Evolutionary conservation across 2,888 invertebrate genomes (phyloP), one percentile per base, ranked within the genome.

Genomic region (Acleris holmiana): DNA sequence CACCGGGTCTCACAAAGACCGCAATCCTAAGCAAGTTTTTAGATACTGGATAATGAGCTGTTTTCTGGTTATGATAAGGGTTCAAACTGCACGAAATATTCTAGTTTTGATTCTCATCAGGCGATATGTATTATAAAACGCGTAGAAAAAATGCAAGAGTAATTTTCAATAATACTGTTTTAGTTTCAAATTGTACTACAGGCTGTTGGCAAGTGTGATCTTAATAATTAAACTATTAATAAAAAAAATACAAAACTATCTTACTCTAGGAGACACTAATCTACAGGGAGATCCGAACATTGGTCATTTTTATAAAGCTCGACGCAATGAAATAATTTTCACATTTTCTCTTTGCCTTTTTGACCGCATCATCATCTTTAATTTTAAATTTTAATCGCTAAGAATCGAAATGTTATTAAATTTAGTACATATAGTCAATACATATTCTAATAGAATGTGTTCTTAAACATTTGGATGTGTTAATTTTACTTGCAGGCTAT

Each of bases 101-200:
- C 4, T 15, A 41, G 4, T 41, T 41, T 13, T n/a, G 17, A 17
- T 44, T n/a, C 17, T 17, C 5, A 44, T 17, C 17, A n/a, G n/a
- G 15, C 41, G 25, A 44, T 62, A 41, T 15, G 4, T 8, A 35
- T 35, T 13, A 25, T 41, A 35, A 53, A 46, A 54, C 54, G 59
- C 55, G 25, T 5, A 17, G 46, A 19, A 54, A 25, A 56, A 53
- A 51, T 41, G 7, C 5, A 50, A 48, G 13, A 63, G 18, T 63
- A 25, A 29, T 44, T 58, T n/a, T 29, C 5, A 19, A 54, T 67
- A 57, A 68, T 65, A 73, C 71, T 74, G 73, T 67, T 73, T 68
- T 62, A 69, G 59, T 70, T 69, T 69, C 46, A 35, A 63, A 44
- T 69, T 61, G 56, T 69, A 56, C 65, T 51, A 41, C 54, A 57